These are phyloP conservation scores for Belonocnema kinseyi DNA, from an alignment of 1,140 invertebrate genomes.

Conservation along the genomic window DNA sequence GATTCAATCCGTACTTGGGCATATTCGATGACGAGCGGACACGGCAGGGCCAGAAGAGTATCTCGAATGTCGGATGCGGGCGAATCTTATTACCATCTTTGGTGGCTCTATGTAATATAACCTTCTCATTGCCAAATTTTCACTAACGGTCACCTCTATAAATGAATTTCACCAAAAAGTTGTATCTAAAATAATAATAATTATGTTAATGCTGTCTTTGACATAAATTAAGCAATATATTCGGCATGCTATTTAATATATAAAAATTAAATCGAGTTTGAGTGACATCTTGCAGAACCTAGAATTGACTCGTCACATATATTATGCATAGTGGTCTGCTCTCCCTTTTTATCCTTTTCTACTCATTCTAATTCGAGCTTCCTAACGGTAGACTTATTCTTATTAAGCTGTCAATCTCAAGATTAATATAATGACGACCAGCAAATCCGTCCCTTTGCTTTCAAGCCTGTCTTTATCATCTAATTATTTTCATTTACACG, in stretches of 20 bases:
- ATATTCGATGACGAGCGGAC: slow-evolving; percentile 33
- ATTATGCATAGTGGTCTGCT: not conserved
- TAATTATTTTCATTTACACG: slow-evolving; percentile 26
- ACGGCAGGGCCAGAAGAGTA: slow-evolving; percentile 38
- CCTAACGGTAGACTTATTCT: slow-evolving; percentile 20
- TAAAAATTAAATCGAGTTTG: slow-evolving; percentile 7
- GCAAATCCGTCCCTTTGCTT: not conserved
- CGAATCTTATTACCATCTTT: slow-evolving; percentile 28
- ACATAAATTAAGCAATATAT: no score
- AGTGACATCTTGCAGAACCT: not conserved
- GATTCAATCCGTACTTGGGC: slow-evolving; percentile 53
- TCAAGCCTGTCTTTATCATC: not conserved
- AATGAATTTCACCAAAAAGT: no score
- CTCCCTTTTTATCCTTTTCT: slow-evolving; percentile 8
- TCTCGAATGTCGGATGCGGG: slow-evolving; percentile 60
- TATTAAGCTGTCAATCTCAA: slow-evolving; percentile 22
- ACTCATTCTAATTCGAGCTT: not conserved
- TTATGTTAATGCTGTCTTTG: no score
- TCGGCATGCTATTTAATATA: not conserved
- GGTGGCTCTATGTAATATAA: slow-evolving; percentile 13
- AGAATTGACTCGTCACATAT: not conserved
- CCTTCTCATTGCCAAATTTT: slow-evolving; percentile 20
- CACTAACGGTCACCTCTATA: no score
- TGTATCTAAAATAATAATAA: no score
- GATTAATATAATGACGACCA: slow-evolving; percentile 16